Evolutionary conservation across 2,797 vertebrate genomes (phyloP), one percentile per base, ranked within the genome.

Genomic region (Sciurus vulgaris): DNA sequence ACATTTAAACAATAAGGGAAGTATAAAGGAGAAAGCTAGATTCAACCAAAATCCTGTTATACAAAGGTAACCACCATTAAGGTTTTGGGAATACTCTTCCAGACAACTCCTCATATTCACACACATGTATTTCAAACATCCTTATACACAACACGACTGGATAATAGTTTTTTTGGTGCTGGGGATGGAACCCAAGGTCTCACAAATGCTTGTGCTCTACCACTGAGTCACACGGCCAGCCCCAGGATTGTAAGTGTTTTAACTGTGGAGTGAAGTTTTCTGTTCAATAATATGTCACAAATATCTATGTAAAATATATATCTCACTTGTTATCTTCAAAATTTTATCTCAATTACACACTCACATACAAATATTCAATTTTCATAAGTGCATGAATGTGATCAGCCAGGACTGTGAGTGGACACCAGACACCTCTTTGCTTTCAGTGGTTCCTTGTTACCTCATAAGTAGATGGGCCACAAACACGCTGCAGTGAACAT

Each of bases 41-140:
- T 84, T 81, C 65, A 69, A 69, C 54, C 22, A 35, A 74, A 89
- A 87, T 92, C 33, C 30, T 77, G 15, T 69, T 65, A 56, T 38
- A 33, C 12, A 59, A 86, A 91, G 49, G 65, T 51, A 49, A 41
- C 12, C 17, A 18, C 24, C 22, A 13, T 63, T 69, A 79, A 65
- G 51, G 95, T 88, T 81, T 92, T 88, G 92, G 44, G 73, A 61
- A 18, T 7, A 49, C 35, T 63, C 81, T 96, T 92, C 15, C 20
- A 82, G n/a, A 63, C 18, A 61, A 78, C 17, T 81, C 14, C 28
- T 20, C 59, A 6, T 24, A 24, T 5, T 9, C 35, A 18, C 8
- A 51, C 33, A 38, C 38, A 83, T 7, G 20, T 3, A 59, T 30
- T 5, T 59, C 9, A 85, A 33, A 69, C 18, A 17, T 35, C 8